Evolutionary conservation across 2,888 invertebrate genomes (phyloP).

Genomic region (Biston betularia): DNA sequence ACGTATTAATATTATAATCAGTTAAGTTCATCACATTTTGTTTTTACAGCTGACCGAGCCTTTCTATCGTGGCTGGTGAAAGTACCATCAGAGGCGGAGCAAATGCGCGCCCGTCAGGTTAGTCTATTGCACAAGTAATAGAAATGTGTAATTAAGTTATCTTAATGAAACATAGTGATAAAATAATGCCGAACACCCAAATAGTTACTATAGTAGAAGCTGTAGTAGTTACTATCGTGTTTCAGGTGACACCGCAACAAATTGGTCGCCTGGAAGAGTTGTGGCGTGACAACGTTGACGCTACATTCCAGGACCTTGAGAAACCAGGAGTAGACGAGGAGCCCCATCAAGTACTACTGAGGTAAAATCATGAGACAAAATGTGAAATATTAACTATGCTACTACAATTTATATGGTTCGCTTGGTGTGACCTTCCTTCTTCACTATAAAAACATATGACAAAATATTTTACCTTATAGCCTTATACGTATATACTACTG

Average conservation of each 20-base stretch:
- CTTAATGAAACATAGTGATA: no score
- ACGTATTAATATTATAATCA: no score
- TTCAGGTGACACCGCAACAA: slow-evolving; percentile 95
- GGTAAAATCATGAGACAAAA: slow-evolving; percentile 58
- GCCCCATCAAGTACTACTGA: slow-evolving; percentile 93
- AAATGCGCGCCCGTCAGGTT: slow-evolving; percentile 95
- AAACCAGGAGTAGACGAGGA: slow-evolving; percentile 99
- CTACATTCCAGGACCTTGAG: slow-evolving; percentile 98
- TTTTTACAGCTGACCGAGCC: slow-evolving; percentile 92
- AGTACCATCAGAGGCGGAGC: slow-evolving; percentile 98
- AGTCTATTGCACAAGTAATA: slow-evolving; percentile 28
- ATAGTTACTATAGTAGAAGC: no score
- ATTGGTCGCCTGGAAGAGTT: slow-evolving; percentile 99
- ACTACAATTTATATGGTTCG: no score
- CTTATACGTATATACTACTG: no score
- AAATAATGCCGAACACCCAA: neutral
- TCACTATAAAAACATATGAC: no score
- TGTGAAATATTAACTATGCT: neutral
- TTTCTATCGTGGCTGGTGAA: slow-evolving; percentile 99
- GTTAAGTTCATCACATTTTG: neutral
- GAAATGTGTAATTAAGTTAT: no score
- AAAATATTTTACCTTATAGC: no score
- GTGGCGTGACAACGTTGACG: slow-evolving; percentile 99
- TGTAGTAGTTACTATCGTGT: neutral
- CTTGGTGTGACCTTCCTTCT: no score